Conservation (phyloP, 2,888 invertebrate species). For the Tribolium freemani region DNA sequence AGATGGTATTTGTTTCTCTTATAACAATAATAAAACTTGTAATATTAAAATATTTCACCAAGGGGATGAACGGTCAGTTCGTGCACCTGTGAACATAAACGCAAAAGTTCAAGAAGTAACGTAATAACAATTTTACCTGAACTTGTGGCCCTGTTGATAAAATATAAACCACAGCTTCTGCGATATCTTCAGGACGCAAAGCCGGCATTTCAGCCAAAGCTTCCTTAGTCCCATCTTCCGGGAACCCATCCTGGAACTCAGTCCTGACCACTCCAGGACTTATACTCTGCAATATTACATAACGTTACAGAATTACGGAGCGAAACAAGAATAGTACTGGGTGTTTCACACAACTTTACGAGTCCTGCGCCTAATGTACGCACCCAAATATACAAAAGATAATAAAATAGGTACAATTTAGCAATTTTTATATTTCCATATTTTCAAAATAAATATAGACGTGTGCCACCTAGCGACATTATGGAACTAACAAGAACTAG, state of each 20-base stretch:
- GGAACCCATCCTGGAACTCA: slow-evolving; percentile 21
- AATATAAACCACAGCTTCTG: slow-evolving; percentile 44
- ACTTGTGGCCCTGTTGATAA: slow-evolving; percentile 41
- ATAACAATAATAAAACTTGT: too few species aligned
- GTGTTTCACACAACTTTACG: too few species aligned
- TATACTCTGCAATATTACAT: slow-evolving; percentile 16
- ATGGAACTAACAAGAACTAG: too few species aligned
- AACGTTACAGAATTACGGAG: too few species aligned
- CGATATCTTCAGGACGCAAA: slow-evolving; percentile 51
- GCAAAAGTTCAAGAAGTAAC: neutral
- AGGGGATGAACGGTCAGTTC: slow-evolving; percentile 24
- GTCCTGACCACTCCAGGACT: slow-evolving; percentile 30
- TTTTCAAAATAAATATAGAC: too few species aligned
- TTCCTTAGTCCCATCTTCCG: slow-evolving; percentile 21
- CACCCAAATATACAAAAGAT: too few species aligned
- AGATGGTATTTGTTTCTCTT: too few species aligned
- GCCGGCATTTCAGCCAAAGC: slow-evolving; percentile 27
- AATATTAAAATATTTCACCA: slow-evolving; percentile 20
- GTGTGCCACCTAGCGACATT: too few species aligned
- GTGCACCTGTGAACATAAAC: slow-evolving; percentile 17
- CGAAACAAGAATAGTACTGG: too few species aligned
- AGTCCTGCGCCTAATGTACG: too few species aligned
- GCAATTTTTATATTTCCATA: too few species aligned
- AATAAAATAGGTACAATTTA: too few species aligned
- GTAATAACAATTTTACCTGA: slow-evolving; percentile 33